Evolutionary conservation across 2,113 vertebrate genomes (phyloP).

Genomic region (Saguinus midas): DNA sequence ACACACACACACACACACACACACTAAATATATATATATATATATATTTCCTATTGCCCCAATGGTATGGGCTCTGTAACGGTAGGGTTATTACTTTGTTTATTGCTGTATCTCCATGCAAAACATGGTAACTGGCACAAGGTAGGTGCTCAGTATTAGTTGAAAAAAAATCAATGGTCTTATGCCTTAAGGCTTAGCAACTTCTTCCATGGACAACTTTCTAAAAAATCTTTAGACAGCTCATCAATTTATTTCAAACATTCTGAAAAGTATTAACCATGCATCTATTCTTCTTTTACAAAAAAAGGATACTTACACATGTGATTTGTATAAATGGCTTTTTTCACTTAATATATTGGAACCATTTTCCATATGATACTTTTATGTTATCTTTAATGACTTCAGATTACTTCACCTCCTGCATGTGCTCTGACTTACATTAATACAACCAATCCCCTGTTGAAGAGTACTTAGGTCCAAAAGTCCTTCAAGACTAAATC

Average conservation of each 20-base stretch:
- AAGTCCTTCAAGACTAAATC: neutral
- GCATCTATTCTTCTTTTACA: neutral
- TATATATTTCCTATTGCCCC: neutral
- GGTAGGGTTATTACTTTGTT: neutral
- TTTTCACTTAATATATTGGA: neutral
- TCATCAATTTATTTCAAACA: constrained; percentile 21
- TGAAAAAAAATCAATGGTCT: neutral
- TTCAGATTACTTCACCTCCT: neutral
- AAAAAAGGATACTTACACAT: neutral
- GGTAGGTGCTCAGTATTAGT: neutral
- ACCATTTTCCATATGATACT: neutral
- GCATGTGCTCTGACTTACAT: neutral
- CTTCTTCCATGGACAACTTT: constrained; percentile 9
- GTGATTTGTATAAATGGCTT: neutral
- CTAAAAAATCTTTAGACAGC: neutral
- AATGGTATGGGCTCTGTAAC: neutral
- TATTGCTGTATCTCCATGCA: neutral
- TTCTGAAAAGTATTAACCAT: neutral
- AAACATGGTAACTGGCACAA: neutral
- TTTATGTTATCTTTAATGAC: neutral
- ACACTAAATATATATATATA: neutral
- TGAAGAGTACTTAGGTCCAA: neutral
- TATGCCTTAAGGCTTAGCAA: neutral
- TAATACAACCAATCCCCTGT: neutral
- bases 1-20: too few species aligned